phyloP scores from a whole-genome alignment of 2,113 vertebrate species.

The Neopipo cinnamomea region DNA sequence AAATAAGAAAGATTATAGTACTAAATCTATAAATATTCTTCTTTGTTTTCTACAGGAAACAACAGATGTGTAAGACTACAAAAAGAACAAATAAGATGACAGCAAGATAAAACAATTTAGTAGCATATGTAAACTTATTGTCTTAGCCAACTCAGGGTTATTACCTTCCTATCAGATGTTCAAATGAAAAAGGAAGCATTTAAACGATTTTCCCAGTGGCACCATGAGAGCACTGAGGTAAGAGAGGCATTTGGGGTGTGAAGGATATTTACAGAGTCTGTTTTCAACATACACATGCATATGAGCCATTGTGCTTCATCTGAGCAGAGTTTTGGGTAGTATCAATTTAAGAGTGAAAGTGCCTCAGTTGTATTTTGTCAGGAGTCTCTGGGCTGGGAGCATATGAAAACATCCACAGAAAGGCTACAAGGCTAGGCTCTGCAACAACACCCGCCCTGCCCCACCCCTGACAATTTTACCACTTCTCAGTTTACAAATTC shows the following conservation, averaged over 20 bases:
- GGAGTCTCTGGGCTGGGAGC: not conserved
- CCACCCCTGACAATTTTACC: too few relatives aligned
- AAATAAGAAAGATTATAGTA: not conserved
- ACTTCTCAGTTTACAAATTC: not conserved
- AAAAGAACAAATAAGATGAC: not conserved
- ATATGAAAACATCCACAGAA: not conserved
- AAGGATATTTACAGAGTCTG: not conserved
- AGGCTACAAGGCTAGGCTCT: not conserved
- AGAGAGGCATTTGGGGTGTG: not conserved
- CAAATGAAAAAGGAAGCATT: not conserved
- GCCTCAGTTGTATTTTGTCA: not conserved
- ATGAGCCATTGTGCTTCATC: not conserved
- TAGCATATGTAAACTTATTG: not conserved
- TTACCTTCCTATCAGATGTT: not conserved
- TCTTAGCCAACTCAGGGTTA: not conserved
- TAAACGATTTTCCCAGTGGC: not conserved
- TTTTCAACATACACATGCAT: not conserved
- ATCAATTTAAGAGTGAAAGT: not conserved
- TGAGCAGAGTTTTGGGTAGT: not conserved
- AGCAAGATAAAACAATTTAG: not conserved
- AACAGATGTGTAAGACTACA: not conserved
- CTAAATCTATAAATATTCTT: not conserved
- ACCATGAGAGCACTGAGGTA: not conserved
- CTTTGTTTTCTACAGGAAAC: not conserved
- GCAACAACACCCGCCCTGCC: not conserved